Conservation (phyloP, 2,113 vertebrate genomes). For the Donacobius atricapilla region DNA sequence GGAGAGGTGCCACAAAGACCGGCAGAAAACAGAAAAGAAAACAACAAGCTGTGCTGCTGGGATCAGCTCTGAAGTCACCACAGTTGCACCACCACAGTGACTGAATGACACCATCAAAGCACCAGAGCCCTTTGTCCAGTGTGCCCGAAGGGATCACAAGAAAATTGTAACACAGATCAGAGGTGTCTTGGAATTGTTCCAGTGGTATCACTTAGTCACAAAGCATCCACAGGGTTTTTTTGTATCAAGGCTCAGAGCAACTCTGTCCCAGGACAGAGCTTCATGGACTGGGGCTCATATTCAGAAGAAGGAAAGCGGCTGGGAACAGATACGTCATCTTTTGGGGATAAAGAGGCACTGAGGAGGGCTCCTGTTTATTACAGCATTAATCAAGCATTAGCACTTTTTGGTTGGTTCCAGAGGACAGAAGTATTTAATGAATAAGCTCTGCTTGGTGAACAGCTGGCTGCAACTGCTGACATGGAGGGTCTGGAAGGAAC, state of each 20-base stretch:
- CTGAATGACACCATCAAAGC: not conserved
- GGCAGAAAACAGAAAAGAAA: not conserved
- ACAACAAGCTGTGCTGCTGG: not conserved
- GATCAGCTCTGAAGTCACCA: not conserved
- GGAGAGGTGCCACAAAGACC: not conserved
- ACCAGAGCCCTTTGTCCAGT: not conserved
- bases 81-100: not conserved
- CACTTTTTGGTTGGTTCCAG: not conserved
- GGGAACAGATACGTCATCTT: not conserved
- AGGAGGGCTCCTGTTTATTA: constrained; percentile 5
- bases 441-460: constrained; percentile 1
- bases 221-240: not conserved
- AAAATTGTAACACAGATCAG: not conserved
- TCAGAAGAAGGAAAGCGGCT: not conserved
- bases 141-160: not conserved
- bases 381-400: not conserved
- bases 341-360: not conserved
- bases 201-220: not conserved
- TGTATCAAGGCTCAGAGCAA: not conserved
- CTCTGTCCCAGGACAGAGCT: not conserved
- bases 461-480: constrained; percentile 28
- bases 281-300: not conserved
- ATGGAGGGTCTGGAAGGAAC: not conserved
- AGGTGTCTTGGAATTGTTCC: not conserved
- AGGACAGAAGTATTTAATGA: not conserved